Base-by-base conservation (phyloP, 2,797 vertebrate species). In the Kryptopterus vitreolus region DNA sequence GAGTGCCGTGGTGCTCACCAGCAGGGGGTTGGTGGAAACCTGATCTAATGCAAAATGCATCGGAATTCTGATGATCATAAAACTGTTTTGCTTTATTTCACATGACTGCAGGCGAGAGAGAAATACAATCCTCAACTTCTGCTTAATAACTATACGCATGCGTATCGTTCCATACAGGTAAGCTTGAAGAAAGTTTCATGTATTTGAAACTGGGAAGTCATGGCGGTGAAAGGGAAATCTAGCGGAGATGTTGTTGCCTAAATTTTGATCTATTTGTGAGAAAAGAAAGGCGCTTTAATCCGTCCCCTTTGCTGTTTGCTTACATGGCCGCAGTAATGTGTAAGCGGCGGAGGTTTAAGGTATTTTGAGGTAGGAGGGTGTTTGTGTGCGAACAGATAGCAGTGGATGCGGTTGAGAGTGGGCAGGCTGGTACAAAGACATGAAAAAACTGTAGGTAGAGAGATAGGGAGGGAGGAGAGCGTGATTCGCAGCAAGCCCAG, bases 361-460 rank as follows among this genome's bases (percentile, higher is more conserved):
- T 59, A 77, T 74, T 84, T 66, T 26, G 15, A 69, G 50, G 22
- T 70, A 81, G 63, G 70, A 79, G 65, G 73, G 31, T 71, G 63
- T 84, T 80, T 62, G 72, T 71, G 62, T 82, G 81, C 79, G 81
- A 80, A 82, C 68, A 62, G 77, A 68, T 78, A 84, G 77, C 33
- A 46, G 74, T 78, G 77, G 70, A 83, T 81, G 73, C 24, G 65
- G 81, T 81, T 76, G 79, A 82, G 82, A 82, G 85, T 85, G 75
- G 83, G 83, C 79, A 83, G 81, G 57, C 83, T 85, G 73, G 80
- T 83, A 85, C 76, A 88, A 81, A 86, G 81, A 77, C 57, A 78
- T 69, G 78, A 85, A 85, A 82, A 78, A 57, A 76, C 55, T 78
- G 58, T 76, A 79, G 81, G 55, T 76, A 69, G 62, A 74, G 65